Base-by-base conservation (phyloP, 1,140 invertebrate species). In the Ceratosolen fusciceps region DNA sequence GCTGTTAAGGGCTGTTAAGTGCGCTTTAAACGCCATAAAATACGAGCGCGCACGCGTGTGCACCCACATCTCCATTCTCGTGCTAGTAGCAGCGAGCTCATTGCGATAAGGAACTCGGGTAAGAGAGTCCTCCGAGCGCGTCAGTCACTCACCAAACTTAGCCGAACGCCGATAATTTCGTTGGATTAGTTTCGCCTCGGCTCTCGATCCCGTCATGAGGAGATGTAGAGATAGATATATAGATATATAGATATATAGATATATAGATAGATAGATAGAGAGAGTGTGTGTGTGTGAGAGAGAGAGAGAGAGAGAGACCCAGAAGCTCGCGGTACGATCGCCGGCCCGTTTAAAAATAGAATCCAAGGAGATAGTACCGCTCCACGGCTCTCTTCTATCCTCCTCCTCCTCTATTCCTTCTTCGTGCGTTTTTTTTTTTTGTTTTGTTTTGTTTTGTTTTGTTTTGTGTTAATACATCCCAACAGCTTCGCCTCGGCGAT, bases 291-390 rank as follows among this genome's bases (percentile, higher is more conserved):
- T n/a, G n/a, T n/a, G n/a, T n/a, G n/a, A n/a, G n/a, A n/a, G n/a
- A n/a, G n/a, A n/a, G n/a, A n/a, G n/a, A n/a, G n/a, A 16, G 43
- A 47, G 43, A 47, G 16, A 7, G 43, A 16, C 49, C 19, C 49
- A 16, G 5, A 65, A 21, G 34, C 21, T 65, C 31, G 60, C 37
- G n/a, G n/a, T 65, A 24, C 74, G 39, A 62, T 70, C 74, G 70
- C 24, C n/a, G n/a, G n/a, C n/a, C 29, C 2, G 8, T 54, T 49
- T 72, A 72, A 72, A 72, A 72, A 72, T 72, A 62, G 58, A 19
- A 9, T 1, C 21, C 29, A n/a, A n/a, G n/a, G n/a, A 70, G 67
- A 47, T 47, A 65, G 14, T n/a, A 4, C 21, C n/a, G 1, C 34
- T 24, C n/a, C 65, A 9, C n/a, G 9, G 10, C 7, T n/a, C n/a